Evolutionary conservation across 2,113 vertebrate genomes (phyloP).

Genomic region (Rhabdomys dilectus): DNA sequence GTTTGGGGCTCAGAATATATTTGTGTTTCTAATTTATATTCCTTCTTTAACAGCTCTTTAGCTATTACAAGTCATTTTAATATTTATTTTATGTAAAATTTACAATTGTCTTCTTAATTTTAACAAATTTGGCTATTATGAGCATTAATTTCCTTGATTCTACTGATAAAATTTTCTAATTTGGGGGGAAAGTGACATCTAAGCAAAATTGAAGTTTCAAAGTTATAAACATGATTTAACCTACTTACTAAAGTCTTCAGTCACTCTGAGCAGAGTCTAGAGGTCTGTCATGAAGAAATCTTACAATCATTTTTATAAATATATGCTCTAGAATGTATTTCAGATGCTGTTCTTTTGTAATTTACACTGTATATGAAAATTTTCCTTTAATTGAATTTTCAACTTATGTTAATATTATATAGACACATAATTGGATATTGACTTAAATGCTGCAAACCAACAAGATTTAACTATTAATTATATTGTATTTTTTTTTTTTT

Average conservation of each 20-base stretch:
- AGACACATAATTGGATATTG: not conserved
- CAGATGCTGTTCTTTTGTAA: constrained; percentile 31
- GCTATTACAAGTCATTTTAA: not conserved
- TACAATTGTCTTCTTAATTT: constrained; percentile 3
- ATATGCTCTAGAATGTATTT: not conserved
- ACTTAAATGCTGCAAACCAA: not conserved
- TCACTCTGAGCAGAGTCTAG: not conserved
- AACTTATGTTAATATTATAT: not conserved
- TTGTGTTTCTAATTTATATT: constrained; percentile 34
- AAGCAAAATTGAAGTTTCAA: not conserved
- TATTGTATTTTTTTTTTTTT: not conserved
- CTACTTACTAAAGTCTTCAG: not conserved
- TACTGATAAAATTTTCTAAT: not conserved
- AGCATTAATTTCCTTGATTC: not conserved
- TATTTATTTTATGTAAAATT: constrained; percentile 22
- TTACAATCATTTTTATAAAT: not conserved
- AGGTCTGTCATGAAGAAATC: not conserved
- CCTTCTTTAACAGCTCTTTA: not conserved
- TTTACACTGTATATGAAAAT: not conserved
- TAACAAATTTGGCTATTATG: not conserved
- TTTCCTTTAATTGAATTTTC: constrained; percentile 34
- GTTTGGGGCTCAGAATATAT: not conserved
- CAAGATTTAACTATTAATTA: not conserved
- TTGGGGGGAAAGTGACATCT: not conserved
- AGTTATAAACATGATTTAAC: not conserved